Evolutionary conservation across 2,113 vertebrate species (phyloP), one percentile per base, ranked within the genome.

Genomic region (Gallinago jamesoni): DNA sequence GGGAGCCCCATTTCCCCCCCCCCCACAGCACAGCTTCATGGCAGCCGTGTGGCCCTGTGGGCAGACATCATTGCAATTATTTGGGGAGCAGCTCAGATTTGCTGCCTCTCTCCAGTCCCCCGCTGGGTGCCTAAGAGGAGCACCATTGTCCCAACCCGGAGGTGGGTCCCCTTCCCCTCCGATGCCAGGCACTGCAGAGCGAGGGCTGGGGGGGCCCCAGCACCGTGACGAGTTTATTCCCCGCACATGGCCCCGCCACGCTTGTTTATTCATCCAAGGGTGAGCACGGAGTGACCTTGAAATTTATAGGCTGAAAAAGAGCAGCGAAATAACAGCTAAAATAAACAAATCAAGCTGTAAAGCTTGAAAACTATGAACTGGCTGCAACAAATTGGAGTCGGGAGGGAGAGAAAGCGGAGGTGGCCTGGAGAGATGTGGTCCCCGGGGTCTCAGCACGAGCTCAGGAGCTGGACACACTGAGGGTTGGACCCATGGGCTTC

Each of bases 231-330:
- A 87, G 82, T 90, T 96, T 90, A 79, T 94, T 96, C 91, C 95
- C 96, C 2, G 0, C 82, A 62, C 87, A 91, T 86, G 95, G 95
- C 96, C 93, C 53, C 39, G 66, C 86, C 84, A 74, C 43, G 3
- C 93, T 90, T 95, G 93, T 96, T 96, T 96, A 93, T 95, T 95
- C 96, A 93, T 96, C 90, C 88, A 79, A 92, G 91, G 83, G 85
- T 87, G 91, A 96, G 86, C 89, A 37, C 72, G 87, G 91, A 85
- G 76, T 94, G 96, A 96, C 97, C 97, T 97, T 96, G 95, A 94
- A 95, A 97, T 97, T 97, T 96, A 97, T 94, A 95, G 96, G 83
- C 96, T 94, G 96, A 96, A 77, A 77, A 91, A 94, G 94, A 94
- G 30, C 95, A 60, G 82, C 92, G 85, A 94, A 95, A 94, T 89